Evolutionary conservation across 2,888 invertebrate species (phyloP).

Genomic region (Lepidocyrtoides sp.): DNA sequence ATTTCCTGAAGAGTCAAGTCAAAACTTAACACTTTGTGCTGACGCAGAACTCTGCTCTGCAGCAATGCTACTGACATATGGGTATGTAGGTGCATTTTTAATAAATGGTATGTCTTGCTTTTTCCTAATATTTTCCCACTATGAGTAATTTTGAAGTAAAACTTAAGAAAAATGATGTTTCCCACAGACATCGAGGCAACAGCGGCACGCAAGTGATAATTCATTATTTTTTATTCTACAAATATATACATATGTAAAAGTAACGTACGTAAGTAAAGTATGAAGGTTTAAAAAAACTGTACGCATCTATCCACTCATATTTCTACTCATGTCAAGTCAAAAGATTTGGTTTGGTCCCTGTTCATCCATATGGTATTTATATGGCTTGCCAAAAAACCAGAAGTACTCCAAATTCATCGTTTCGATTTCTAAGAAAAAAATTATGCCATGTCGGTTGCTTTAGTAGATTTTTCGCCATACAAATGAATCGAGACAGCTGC

Average conservation of each 20-base stretch:
- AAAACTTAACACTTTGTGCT: too few relatives aligned
- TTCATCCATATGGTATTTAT: not conserved
- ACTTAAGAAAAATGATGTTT: not conserved
- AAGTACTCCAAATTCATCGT: not conserved
- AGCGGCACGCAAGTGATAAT: constrained; percentile 49
- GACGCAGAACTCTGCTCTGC: too few relatives aligned
- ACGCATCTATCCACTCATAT: constrained; percentile 2
- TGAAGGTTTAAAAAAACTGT: too few relatives aligned
- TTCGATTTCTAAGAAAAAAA: not conserved
- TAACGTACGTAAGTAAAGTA: not conserved
- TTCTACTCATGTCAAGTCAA: not conserved
- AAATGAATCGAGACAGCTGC: not conserved
- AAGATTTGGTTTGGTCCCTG: not conserved
- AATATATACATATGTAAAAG: not conserved
- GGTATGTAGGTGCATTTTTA: too few relatives aligned
- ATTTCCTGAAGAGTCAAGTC: too few relatives aligned
- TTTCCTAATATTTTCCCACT: not conserved
- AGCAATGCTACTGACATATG: too few relatives aligned
- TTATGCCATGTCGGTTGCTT: too few relatives aligned
- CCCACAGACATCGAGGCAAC: constrained; percentile 68
- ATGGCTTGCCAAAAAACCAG: not conserved
- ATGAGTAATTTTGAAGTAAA: not conserved
- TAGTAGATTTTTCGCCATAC: too few relatives aligned
- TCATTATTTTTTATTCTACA: not conserved
- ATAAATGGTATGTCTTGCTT: too few relatives aligned